Evolutionary conservation across 2,113 vertebrate species (phyloP).

Genomic region (Crotalus viridis): DNA sequence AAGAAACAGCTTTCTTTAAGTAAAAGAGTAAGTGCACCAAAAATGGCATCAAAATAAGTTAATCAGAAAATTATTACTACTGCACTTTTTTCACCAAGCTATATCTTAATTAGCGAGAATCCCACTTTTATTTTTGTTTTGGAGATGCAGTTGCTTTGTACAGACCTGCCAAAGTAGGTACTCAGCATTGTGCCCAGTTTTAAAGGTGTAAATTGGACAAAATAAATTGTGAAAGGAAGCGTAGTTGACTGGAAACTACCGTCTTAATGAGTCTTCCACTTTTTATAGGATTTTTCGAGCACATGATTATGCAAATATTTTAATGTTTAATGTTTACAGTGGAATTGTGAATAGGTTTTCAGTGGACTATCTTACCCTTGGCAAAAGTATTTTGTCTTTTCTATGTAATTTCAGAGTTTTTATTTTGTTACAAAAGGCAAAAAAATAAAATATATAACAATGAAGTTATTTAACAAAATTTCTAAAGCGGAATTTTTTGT

Average conservation of each 20-base stretch:
- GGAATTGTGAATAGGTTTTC: slow-evolving; percentile 92
- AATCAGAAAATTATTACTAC: slow-evolving; percentile 58
- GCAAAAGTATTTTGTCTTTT: slow-evolving; percentile 94
- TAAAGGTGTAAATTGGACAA: slow-evolving; percentile 88
- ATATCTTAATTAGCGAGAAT: slow-evolving; percentile 62
- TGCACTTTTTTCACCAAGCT: slow-evolving; percentile 71
- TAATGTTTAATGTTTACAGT: slow-evolving; percentile 91
- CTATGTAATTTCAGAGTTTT: slow-evolving; percentile 97
- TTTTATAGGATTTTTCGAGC: slow-evolving; percentile 88
- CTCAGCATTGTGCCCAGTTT: slow-evolving; percentile 88
- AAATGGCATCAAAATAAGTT: slow-evolving; percentile 58
- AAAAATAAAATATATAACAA: slow-evolving; percentile 90
- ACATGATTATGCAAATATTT: slow-evolving; percentile 93
- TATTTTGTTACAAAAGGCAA: slow-evolving; percentile 97
- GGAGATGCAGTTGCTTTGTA: slow-evolving; percentile 83
- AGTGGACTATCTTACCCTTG: slow-evolving; percentile 92
- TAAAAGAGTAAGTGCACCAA: slow-evolving; percentile 66
- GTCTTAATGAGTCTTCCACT: slow-evolving; percentile 89
- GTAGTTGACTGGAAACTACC: slow-evolving; percentile 92
- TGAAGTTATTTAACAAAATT: slow-evolving; percentile 93
- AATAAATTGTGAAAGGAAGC: slow-evolving; percentile 90
- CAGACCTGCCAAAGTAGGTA: slow-evolving; percentile 89
- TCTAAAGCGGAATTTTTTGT: slow-evolving; percentile 90
- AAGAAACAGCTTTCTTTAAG: slow-evolving; percentile 55
- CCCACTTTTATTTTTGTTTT: slow-evolving; percentile 52